Evolutionary conservation across 2,113 vertebrate species (phyloP), one percentile per base, ranked within the genome.

Genomic region (zebrafish (Danio rerio)): DNA sequence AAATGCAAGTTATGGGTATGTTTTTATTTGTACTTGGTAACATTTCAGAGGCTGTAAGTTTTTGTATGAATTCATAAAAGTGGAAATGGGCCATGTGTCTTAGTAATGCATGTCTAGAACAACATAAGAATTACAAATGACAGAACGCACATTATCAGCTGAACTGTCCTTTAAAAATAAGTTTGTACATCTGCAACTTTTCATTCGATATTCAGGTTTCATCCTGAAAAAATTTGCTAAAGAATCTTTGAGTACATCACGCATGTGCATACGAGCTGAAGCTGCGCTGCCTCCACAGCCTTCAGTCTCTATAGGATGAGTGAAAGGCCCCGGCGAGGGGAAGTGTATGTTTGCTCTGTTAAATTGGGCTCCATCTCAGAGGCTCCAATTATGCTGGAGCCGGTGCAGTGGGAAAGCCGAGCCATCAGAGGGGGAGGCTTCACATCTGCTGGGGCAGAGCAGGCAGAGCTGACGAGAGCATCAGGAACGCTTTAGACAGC

Each of bases 401-500:
- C 3, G 16, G 72, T 81, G 69, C 78, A 87, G 70, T 15, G 53
- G 68, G 86, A 70, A 85, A 85, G 82, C 77, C 78, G 50, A 83
- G 86, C 88, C 90, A 89, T 92, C 92, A 92, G 84, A 69, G 86
- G 75, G n/a, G 87, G 89, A 91, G 87, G 86, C 85, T 89, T 89
- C 86, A 84, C 87, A 89, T 91, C 91, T 91, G 88, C 90, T 84
- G 85, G 84, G 89, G 90, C 86, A 89, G 85, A 81, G 85, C 86
- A 58, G 82, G 77, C 85, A 78, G 83, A 91, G 89, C 90, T 90
- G 91, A 89, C 87, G 85, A 89, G 82, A 87, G 89, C 89, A 92
- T 91, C 89, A 89, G 88, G 89, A 90, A 91, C 79, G 84, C 86
- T 90, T 92, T 90, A 92, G 90, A 92, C 91, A 91, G 88, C 87